Conservation (phyloP, 92 coral and sea anemone species). For the Pocillopora meandrina region DNA sequence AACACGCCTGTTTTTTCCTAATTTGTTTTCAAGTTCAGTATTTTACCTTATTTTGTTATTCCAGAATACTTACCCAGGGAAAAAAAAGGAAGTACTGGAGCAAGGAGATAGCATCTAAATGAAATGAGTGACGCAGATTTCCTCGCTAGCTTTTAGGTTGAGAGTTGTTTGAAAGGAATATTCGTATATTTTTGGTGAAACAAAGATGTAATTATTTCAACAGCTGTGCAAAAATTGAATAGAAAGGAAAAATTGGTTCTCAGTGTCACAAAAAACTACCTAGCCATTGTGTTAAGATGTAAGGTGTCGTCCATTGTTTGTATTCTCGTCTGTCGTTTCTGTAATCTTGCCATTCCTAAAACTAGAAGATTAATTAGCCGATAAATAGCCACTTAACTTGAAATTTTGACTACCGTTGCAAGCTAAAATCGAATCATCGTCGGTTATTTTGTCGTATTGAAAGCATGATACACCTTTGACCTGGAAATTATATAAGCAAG, state of each 20-base stretch:
- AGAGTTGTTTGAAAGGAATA: background rate
- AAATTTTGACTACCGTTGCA: no score
- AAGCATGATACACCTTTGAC: no score
- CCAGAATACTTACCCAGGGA: background rate
- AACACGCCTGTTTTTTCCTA: background rate
- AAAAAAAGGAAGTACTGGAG: no score
- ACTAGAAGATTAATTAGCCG: no score
- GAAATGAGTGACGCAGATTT: background rate
- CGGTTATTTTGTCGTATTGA: no score
- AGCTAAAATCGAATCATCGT: no score
- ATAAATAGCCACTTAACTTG: no score
- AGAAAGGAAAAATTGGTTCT: background rate
- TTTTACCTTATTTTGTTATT: background rate
- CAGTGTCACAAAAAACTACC: background rate
- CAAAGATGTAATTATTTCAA: background rate
- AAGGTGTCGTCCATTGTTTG: no score
- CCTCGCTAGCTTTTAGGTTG: background rate
- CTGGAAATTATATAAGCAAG: no score
- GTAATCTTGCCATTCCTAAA: no score
- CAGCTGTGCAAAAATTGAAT: background rate
- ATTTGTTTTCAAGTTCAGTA: background rate
- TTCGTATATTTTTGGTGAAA: background rate
- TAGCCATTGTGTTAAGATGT: no score
- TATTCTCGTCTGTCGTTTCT: no score
- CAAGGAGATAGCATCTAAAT: background rate